Percentiles rank a stretch among this genome's conserved stretches.
These are phyloP conservation scores for Nothocercus julius DNA, from an alignment of 2,113 vertebrate species.

Conservation along the genomic window DNA sequence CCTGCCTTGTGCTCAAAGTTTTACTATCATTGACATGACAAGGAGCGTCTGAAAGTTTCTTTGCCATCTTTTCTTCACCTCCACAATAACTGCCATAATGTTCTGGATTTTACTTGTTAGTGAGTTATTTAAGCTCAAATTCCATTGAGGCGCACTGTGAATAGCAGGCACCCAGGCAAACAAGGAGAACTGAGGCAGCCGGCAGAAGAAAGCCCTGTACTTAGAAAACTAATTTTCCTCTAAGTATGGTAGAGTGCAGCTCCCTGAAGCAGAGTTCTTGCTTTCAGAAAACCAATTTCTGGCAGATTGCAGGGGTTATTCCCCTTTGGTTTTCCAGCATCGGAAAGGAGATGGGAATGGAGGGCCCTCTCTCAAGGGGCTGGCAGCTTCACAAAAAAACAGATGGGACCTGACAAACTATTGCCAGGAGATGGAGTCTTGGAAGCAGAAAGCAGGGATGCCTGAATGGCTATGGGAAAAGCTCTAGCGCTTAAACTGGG, in stretches of 20 bases:
- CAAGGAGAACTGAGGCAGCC: conserved; percentile 34
- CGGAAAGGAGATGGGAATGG: conserved; percentile 70
- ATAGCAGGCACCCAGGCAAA: conserved; percentile 13
- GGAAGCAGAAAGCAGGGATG: conserved; percentile 71
- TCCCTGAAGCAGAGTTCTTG: conserved; percentile 73
- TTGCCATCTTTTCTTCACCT: conserved; percentile 20
- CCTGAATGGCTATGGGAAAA: conserved; percentile 50
- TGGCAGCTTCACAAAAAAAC: conserved; percentile 72
- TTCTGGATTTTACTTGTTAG: conserved; percentile 53
- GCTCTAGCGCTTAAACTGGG: conserved; percentile 42
- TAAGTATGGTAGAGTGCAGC: conserved; percentile 74
- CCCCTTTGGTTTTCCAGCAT: conserved; percentile 74
- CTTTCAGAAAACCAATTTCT: conserved; percentile 81
- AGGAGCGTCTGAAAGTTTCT: conserved; percentile 31
- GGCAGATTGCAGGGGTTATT: conserved; percentile 79
- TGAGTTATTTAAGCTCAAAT: conserved; percentile 48
- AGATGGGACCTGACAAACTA: conserved; percentile 82
- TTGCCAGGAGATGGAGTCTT: conserved; percentile 72
- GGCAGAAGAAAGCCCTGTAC: conserved; percentile 67
- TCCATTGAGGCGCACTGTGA: not conserved
- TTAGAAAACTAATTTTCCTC: conserved; percentile 79
- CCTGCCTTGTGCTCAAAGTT: conserved; percentile 44
- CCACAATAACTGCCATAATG: not conserved
- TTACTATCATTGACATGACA: conserved; percentile 28
- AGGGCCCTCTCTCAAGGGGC: conserved; percentile 66